These are phyloP conservation scores for Tenthredo scrophulariae DNA, from an alignment of 2,888 invertebrate species.

Conservation along the genomic window DNA sequence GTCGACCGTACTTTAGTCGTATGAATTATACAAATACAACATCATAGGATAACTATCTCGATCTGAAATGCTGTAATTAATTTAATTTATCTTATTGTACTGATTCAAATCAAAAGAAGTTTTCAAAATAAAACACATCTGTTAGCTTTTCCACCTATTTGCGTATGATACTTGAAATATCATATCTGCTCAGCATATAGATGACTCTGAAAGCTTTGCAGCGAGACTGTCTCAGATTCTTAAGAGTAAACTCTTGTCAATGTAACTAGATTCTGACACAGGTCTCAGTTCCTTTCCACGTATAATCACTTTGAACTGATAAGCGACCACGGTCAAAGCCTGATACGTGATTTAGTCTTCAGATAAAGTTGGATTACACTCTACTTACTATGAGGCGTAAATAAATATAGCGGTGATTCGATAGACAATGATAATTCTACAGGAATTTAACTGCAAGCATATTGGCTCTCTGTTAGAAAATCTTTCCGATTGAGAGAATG, in stretches of 20 bases:
- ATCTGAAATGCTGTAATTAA: not conserved
- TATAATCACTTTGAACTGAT: slow-evolving; percentile 4
- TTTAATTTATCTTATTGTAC: slow-evolving; percentile 12
- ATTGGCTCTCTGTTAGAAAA: not conserved
- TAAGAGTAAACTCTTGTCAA: not conserved
- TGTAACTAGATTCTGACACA: not conserved
- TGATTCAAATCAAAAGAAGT: not conserved
- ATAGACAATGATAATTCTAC: not conserved
- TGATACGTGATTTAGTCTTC: not conserved
- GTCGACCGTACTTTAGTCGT: not conserved
- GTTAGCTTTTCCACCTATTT: not conserved
- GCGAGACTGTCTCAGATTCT: not conserved
- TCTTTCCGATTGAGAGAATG: not conserved
- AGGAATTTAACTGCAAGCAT: not conserved
- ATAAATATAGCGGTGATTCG: not conserved
- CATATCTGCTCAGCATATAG: not conserved
- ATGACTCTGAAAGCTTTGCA: not conserved
- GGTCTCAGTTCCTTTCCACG: not conserved
- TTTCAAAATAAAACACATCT: not conserved
- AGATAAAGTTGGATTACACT: not conserved
- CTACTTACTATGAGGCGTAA: not conserved
- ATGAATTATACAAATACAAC: slow-evolving; percentile 20
- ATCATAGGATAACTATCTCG: not conserved
- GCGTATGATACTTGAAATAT: not conserved
- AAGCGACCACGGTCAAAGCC: not conserved